Conservation (phyloP, 2,888 invertebrate genomes). For the Marronus borbonicus region DNA sequence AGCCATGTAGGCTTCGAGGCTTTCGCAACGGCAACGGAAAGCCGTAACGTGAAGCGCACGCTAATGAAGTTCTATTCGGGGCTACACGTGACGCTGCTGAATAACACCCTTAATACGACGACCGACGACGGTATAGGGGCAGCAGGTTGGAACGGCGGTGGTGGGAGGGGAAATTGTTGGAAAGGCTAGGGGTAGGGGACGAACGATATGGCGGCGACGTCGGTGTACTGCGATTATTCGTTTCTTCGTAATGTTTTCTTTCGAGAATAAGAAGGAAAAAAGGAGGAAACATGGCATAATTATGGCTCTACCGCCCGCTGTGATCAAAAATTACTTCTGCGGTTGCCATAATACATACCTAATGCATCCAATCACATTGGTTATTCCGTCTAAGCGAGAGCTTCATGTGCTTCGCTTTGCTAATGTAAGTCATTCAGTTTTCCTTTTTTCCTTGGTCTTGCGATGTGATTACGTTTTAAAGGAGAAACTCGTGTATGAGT, state of each 20-base stretch:
- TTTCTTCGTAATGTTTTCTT: not conserved
- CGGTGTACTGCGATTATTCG: not conserved
- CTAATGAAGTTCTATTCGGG: conserved; percentile 59
- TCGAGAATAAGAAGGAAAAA: not conserved
- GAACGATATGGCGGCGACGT: too few species aligned
- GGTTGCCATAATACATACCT: conserved; percentile 21
- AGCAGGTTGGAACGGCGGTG: too few species aligned
- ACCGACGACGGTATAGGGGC: not conserved
- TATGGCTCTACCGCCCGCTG: not conserved
- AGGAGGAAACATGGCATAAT: not conserved
- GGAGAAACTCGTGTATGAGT: too few species aligned
- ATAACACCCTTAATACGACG: not conserved
- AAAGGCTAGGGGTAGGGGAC: too few species aligned
- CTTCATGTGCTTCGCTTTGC: too few species aligned
- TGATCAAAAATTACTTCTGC: conserved; percentile 12
- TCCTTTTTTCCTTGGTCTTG: too few species aligned
- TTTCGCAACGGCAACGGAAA: conserved; percentile 44
- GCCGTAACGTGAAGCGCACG: conserved; percentile 58
- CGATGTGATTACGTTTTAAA: too few species aligned
- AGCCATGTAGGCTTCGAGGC: not conserved
- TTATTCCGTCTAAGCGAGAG: conserved; percentile 15
- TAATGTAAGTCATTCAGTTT: too few species aligned
- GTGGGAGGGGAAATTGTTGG: too few species aligned
- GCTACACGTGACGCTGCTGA: conserved; percentile 56
- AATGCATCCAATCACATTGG: conserved; percentile 4